These are phyloP conservation scores for Idris sp. DNA, from an alignment of 1,140 invertebrate genomes.

Conservation along the genomic window DNA sequence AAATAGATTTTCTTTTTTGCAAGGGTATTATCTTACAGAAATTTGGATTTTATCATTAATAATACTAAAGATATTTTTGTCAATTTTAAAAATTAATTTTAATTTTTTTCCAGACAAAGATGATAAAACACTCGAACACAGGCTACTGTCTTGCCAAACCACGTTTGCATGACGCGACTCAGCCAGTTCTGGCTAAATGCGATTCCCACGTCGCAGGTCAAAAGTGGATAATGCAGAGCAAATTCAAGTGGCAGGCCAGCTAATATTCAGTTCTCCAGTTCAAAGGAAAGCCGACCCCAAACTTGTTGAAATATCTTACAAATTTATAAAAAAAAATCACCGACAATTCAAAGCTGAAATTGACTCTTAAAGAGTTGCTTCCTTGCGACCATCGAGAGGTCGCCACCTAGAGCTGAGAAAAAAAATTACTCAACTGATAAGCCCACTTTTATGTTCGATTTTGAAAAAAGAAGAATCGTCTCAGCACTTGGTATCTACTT, in stretches of 20 bases:
- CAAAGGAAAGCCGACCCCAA: slow-evolving; percentile 61
- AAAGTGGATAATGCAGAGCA: slow-evolving; percentile 96
- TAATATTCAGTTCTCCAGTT: slow-evolving; percentile 67
- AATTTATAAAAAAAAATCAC: slow-evolving; percentile 61
- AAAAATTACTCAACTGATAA: too few relatives aligned
- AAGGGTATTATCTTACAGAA: too few relatives aligned
- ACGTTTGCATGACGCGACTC: slow-evolving; percentile 79
- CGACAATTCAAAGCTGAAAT: not conserved
- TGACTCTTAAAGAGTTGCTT: slow-evolving; percentile 26
- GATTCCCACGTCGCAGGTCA: slow-evolving; percentile 84
- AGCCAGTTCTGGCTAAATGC: slow-evolving; percentile 88
- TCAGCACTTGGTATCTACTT: slow-evolving; percentile 24
- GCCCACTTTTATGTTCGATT: too few relatives aligned
- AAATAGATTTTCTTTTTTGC: too few relatives aligned
- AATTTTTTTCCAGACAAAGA: slow-evolving; percentile 88
- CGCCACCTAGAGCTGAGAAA: slow-evolving; percentile 14
- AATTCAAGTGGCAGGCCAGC: slow-evolving; percentile 95
- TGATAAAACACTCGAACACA: slow-evolving; percentile 94
- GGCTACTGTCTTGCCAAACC: slow-evolving; percentile 93
- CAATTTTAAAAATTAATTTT: too few relatives aligned
- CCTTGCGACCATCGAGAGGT: not conserved
- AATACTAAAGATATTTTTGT: too few relatives aligned
- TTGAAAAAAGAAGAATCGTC: slow-evolving; percentile 13
- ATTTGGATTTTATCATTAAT: too few relatives aligned
- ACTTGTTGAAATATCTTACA: slow-evolving; percentile 73